phyloP scores from a whole-genome alignment of 2,888 invertebrate genomes.

The Girardia tigrina region DNA sequence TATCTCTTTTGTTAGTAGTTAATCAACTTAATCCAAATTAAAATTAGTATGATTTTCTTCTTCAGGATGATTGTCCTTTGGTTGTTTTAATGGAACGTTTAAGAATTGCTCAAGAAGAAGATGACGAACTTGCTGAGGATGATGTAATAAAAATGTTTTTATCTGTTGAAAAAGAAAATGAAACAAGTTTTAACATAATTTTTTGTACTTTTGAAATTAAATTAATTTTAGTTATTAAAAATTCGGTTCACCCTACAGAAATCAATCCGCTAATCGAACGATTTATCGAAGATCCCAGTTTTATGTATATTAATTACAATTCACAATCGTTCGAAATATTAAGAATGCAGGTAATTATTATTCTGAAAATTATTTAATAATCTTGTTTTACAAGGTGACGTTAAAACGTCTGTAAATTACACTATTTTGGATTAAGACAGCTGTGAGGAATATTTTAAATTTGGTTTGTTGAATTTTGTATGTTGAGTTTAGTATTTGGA shows the following conservation, averaged over 20 bases:
- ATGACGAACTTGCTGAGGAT: not conserved
- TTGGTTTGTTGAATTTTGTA: too few species aligned
- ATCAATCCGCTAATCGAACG: not conserved
- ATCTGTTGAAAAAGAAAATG: constrained; percentile 8
- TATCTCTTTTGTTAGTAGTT: too few species aligned
- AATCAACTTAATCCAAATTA: too few species aligned
- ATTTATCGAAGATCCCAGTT: constrained; percentile 7
- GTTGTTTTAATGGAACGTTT: not conserved
- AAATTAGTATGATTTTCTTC: too few species aligned
- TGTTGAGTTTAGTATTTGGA: too few species aligned
- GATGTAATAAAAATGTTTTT: not conserved
- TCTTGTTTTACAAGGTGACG: too few species aligned
- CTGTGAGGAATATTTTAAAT: too few species aligned
- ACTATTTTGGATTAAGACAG: too few species aligned
- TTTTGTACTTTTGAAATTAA: not conserved
- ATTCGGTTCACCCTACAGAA: not conserved
- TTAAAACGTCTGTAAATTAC: too few species aligned
- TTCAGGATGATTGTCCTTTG: not conserved
- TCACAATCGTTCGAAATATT: not conserved
- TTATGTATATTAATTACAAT: constrained; percentile 13
- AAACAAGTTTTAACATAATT: not conserved
- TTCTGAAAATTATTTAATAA: too few species aligned
- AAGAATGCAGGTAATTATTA: not conserved
- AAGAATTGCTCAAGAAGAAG: not conserved
- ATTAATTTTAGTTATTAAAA: not conserved